A percentile compares a stretch with the other conserved stretches of the same genome.
Evolutionary conservation across 2,113 vertebrate genomes (phyloP).

Genomic region (Potamarius usumacintae): DNA sequence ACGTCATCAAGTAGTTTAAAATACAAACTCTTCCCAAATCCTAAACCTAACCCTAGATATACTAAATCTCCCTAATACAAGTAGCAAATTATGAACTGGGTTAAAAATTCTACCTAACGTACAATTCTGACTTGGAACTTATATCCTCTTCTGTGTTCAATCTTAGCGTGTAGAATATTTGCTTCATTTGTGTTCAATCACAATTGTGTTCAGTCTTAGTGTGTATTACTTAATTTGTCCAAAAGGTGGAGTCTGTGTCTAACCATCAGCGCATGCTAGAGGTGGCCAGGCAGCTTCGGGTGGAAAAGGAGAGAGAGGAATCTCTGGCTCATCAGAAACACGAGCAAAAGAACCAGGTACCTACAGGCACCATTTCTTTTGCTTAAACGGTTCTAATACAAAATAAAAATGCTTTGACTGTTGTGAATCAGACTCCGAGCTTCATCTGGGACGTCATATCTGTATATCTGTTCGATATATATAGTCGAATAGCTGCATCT

Average conservation of each 20-base stretch:
- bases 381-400: neutral
- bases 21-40: too few species aligned
- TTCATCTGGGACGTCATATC: neutral
- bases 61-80: too few species aligned
- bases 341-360: slow-evolving; percentile 95
- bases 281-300: slow-evolving; percentile 88
- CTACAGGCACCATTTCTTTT: neutral
- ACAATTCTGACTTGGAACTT: too few species aligned
- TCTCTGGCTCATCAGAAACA: slow-evolving; percentile 89
- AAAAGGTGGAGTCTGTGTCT: slow-evolving; percentile 96
- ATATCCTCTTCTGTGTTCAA: too few species aligned
- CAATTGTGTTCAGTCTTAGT: neutral
- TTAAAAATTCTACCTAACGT: too few species aligned
- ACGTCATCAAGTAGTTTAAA: too few species aligned
- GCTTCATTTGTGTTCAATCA: too few species aligned
- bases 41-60: too few species aligned
- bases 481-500: neutral
- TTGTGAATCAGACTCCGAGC: neutral
- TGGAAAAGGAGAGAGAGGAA: slow-evolving; percentile 93
- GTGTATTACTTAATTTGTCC: slow-evolving; percentile 55
- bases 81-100: too few species aligned
- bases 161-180: too few species aligned
- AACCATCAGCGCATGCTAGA: slow-evolving; percentile 95
- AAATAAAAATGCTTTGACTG: neutral
- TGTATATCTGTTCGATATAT: neutral